Base-by-base conservation (phyloP, 2,113 vertebrate species). In the Perognathus longimembris region DNA sequence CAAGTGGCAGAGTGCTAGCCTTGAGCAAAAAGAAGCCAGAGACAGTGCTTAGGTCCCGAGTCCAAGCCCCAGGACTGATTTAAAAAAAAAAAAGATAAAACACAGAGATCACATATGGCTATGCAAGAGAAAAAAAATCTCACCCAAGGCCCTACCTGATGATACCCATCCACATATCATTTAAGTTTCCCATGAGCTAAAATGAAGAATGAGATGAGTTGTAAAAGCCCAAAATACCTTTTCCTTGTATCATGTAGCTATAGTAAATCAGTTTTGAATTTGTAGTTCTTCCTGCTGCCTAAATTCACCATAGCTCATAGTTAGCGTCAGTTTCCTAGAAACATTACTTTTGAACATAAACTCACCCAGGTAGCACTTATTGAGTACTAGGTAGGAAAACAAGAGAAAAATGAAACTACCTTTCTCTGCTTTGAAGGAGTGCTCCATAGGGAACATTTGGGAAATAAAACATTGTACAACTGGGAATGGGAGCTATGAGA, bases 151-250 rank as follows among this genome's bases (percentile, higher is more conserved):
- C 36, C 82, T 3, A 2, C n/a, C 70, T 76, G 50, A 75, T 38
- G 42, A 74, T 6, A 91, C 10, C 57, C 14, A 69, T 36, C 38
- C 21, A 28, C 3, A 50, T 14, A 32, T 22, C 40, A 61, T 26
- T 32, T 64, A 54, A 82, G 64, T 69, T 94, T 69, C 76, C 21
- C 32, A 79, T 8, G 30, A 42, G 57, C 32, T 87, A 38, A 85
- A 83, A 88, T 50, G 85, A 94, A 92, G 42, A 86, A 81, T n/a
- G 50, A 32, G 81, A 75, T 61, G 54, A 78, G 32, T 11, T 84
- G 17, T 84, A 86, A 77, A 92, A 82, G 36, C 71, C 69, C 57
- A 34, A 89, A 84, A 78, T 14, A 61, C 12, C 54, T 38, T 34
- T 88, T 79, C 26, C 57, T 32, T 38, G 79, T 64, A 42, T 75